Base-by-base conservation (phyloP, 2,888 invertebrate genomes). In the Pyrochroa serraticornis region DNA sequence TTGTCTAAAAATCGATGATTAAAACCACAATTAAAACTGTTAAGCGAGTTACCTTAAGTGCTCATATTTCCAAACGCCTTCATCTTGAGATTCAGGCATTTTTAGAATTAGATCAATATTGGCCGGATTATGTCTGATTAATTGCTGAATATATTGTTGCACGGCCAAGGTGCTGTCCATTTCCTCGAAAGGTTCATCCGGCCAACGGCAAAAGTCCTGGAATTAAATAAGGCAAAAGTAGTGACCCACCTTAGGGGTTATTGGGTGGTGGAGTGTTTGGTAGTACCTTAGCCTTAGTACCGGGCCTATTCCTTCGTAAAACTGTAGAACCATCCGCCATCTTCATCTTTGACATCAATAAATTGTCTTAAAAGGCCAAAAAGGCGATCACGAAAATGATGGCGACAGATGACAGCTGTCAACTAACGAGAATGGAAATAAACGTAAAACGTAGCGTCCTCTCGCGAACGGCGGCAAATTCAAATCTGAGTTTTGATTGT, bases 21-120 rank as follows among this genome's bases (percentile, higher is more conserved):
- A 14, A 39, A 38, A 12, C n/a, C 0, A 50, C 39, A 7, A 44
- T 14, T 32, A 52, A 37, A 35, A 42, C 10, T 34, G 9, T 49
- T 32, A 36, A 34, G 32, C n/a, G 50, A 60, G 39, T 59, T 79
- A 92, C 92, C 93, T 87, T 58, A 99, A 84, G 83, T 99, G 99
- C 82, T 99, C 99, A 79, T 99, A 99, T 82, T 99, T 99, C 99
- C 99, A 99, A 44, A 99, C 98, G 35, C 98, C 97, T 80, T 97
- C 97, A 77, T 98, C 97, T 80, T 97, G 97, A 12, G 93, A 91
- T 70, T 97, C 97, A 1, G 99, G 99, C 83, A 97, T 95, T 72
- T 91, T 94, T 45, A 99, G 82, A 73, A 99, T 97, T 56, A 92
- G 85, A 72, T 97, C 97, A 58, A 98, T 91, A 82, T 96, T 94